A percentile compares a stretch with the other conserved stretches of the same genome.
These are phyloP conservation scores for Lepeophtheirus nordmannii DNA, from an alignment of 2,888 invertebrate genomes.

Conservation along the genomic window DNA sequence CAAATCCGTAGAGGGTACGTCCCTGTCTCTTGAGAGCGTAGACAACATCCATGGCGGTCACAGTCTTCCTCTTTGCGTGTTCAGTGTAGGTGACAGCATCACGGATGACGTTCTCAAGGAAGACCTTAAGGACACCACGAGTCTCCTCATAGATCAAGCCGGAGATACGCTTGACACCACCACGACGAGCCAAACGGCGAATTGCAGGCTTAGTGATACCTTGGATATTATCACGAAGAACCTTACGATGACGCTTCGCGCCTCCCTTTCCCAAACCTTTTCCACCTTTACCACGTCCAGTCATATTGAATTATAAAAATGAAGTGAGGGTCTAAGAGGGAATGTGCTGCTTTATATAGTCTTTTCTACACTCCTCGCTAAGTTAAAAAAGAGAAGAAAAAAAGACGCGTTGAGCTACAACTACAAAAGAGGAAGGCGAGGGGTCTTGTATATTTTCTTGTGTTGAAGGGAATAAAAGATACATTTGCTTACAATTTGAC, in stretches of 20 bases:
- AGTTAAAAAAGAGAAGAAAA: no score
- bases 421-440: no score
- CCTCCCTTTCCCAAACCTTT: conserved; percentile 64
- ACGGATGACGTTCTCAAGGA: conserved; percentile 64
- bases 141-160: conserved; percentile 65
- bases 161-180: conserved; percentile 47
- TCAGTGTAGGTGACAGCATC: conserved; percentile 72
- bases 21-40: conserved; percentile 70
- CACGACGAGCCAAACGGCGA: conserved; percentile 51
- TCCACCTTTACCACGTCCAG: conserved; percentile 62
- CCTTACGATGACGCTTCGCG: conserved; percentile 66
- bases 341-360: no score
- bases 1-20: conserved; percentile 63
- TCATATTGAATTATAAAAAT: conserved; percentile 41
- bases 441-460: no score
- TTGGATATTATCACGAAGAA: conserved; percentile 59
- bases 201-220: conserved; percentile 63
- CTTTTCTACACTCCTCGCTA: no score
- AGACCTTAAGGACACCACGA: conserved; percentile 59
- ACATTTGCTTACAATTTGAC: no score
- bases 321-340: no score
- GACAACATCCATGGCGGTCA: conserved; percentile 73
- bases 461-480: no score
- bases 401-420: no score
- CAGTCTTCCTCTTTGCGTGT: conserved; percentile 72